Conservation (phyloP, 2,797 vertebrate genomes). For the Gobionotothen gibberifrons region DNA sequence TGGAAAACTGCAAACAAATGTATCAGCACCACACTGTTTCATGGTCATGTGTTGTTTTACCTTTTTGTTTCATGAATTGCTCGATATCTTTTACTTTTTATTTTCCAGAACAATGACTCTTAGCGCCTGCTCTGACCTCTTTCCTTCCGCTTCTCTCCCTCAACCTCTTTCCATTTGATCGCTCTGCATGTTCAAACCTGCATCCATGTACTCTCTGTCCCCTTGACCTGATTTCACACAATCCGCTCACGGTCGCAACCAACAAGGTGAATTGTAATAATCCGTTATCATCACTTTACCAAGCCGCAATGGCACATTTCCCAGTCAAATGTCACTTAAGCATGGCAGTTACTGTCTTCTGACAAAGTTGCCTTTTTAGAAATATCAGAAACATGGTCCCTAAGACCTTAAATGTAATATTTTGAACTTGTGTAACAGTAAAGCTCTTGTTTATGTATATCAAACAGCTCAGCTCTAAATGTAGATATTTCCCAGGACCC, state of each 20-base stretch:
- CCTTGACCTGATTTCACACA: slow-evolving; percentile 72
- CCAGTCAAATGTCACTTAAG: slow-evolving; percentile 42
- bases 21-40: not conserved
- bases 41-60: not conserved
- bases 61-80: not conserved
- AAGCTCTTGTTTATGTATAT: slow-evolving; percentile 2
- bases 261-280: slow-evolving; percentile 66
- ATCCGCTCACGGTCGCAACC: slow-evolving; percentile 51
- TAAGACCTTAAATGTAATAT: not conserved
- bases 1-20: slow-evolving; percentile 8
- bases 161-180: slow-evolving; percentile 43
- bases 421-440: not conserved
- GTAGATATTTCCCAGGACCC: slow-evolving; percentile 4
- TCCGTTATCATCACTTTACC: slow-evolving; percentile 65
- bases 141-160: slow-evolving; percentile 15
- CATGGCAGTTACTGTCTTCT: not conserved
- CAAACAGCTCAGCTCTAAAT: not conserved
- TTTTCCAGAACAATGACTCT: not conserved
- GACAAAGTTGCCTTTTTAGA: not conserved
- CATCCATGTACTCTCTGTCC: slow-evolving; percentile 29
- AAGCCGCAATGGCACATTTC: slow-evolving; percentile 23
- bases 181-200: slow-evolving; percentile 65
- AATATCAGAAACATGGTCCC: not conserved
- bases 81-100: not conserved
- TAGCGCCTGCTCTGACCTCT: slow-evolving; percentile 18